Evolutionary conservation across 2,113 vertebrate species (phyloP).

Genomic region (Lophochroa leadbeateri): DNA sequence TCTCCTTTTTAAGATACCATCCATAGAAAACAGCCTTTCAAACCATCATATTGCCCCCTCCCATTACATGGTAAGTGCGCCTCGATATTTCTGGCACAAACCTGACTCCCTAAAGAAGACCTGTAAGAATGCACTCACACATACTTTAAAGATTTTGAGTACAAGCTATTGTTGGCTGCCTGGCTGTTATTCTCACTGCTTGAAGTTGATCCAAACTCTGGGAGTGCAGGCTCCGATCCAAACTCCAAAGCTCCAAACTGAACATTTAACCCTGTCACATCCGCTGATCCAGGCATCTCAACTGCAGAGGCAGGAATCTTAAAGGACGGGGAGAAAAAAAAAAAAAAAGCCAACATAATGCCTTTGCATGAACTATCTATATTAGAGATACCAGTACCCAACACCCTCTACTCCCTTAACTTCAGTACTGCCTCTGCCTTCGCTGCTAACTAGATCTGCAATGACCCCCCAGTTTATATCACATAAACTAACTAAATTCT

Average conservation of each 20-base stretch:
- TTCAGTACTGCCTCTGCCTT: not conserved
- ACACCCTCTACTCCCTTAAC: not conserved
- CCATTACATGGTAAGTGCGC: not conserved
- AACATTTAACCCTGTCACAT: conserved; percentile 90
- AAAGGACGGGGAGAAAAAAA: conserved; percentile 1
- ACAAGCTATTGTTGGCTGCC: conserved; percentile 83
- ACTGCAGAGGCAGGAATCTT: conserved; percentile 94
- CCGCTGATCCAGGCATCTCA: conserved; percentile 94
- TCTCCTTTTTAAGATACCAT: not conserved
- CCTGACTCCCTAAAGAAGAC: not conserved
- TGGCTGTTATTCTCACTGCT: conserved; percentile 77
- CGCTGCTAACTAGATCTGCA: not conserved
- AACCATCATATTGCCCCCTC: not conserved
- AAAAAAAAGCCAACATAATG: not conserved
- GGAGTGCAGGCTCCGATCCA: conserved; percentile 87
- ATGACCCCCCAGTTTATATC: not conserved
- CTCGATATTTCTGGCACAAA: not conserved
- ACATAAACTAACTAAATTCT: no score
- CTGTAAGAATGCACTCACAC: conserved; percentile 12
- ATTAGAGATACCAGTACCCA: not conserved
- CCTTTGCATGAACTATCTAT: not conserved
- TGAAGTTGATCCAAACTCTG: conserved; percentile 84
- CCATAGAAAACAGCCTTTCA: not conserved
- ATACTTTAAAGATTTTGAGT: conserved; percentile 89
- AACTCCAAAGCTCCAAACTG: conserved; percentile 87